Conservation (phyloP, 2,113 vertebrate genomes). For the Labeo rohita region DNA sequence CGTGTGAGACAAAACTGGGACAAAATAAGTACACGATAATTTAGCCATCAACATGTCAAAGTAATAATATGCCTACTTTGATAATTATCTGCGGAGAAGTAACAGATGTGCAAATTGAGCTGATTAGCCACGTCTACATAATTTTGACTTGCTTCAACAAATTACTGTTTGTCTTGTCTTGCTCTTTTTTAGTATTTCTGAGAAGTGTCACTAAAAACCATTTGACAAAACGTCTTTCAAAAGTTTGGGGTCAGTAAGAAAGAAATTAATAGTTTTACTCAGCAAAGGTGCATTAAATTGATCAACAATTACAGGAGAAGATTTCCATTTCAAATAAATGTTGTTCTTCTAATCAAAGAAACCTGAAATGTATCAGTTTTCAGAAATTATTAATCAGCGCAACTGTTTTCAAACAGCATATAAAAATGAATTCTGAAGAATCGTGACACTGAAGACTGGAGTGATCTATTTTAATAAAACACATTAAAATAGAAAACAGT, state of each 20-base stretch:
- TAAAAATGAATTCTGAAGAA: not conserved
- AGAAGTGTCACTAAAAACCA: not conserved
- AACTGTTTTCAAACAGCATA: not conserved
- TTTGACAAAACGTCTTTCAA: not conserved
- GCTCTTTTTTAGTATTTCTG: not conserved
- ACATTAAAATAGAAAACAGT: not conserved
- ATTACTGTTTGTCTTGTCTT: slow-evolving; percentile 56
- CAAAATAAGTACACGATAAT: slow-evolving; percentile 30
- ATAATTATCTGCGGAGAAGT: slow-evolving; percentile 62
- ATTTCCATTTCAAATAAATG: not conserved
- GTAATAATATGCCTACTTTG: slow-evolving; percentile 60
- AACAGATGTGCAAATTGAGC: slow-evolving; percentile 62
- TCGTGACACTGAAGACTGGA: not conserved
- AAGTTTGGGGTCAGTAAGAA: not conserved
- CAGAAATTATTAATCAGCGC: not conserved
- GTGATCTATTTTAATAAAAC: not conserved
- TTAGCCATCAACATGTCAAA: slow-evolving; percentile 54
- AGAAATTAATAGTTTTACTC: not conserved
- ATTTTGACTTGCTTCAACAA: slow-evolving; percentile 58
- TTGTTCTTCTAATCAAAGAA: not conserved
- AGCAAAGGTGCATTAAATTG: not conserved
- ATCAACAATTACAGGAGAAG: not conserved
- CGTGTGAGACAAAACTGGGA: slow-evolving; percentile 4
- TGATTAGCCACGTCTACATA: slow-evolving; percentile 66
- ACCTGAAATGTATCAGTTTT: not conserved